phyloP scores from a whole-genome alignment of 2,113 vertebrate genomes.

The Turdus rufiventris region DNA sequence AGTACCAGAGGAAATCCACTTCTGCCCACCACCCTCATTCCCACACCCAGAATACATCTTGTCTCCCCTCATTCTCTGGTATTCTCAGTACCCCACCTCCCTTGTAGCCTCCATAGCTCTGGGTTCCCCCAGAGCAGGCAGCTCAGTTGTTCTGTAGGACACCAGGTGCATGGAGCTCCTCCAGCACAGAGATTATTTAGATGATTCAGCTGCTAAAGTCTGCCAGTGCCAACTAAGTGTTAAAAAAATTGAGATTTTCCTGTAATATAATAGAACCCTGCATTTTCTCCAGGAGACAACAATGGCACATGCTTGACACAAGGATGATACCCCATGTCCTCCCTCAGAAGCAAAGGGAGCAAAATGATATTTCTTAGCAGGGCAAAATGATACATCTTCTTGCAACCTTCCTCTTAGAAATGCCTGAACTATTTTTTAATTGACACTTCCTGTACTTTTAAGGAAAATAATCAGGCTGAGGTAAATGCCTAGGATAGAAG shows the following conservation, averaged over 20 bases:
- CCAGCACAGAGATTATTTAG: not conserved
- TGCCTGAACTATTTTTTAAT: slow-evolving; percentile 37
- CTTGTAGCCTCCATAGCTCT: not conserved
- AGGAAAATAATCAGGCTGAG: not conserved
- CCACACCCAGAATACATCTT: not conserved
- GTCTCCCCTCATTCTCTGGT: not conserved
- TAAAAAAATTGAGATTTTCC: not conserved
- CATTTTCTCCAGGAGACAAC: not conserved
- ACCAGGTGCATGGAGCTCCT: not conserved
- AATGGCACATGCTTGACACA: not conserved
- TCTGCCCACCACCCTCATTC: not conserved
- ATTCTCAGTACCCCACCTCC: not conserved
- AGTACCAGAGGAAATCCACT: not conserved
- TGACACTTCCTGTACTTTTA: slow-evolving; percentile 5
- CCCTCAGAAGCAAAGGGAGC: not conserved
- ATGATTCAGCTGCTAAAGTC: not conserved
- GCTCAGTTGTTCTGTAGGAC: not conserved
- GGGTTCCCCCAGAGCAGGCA: not conserved
- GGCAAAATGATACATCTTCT: not conserved
- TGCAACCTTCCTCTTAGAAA: slow-evolving; percentile 28
- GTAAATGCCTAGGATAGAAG: not conserved
- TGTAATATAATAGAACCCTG: not conserved
- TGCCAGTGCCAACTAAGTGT: not conserved
- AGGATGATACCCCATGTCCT: not conserved
- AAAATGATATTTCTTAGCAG: not conserved